Base-by-base conservation (phyloP, 2,113 vertebrate species). In the Hepsetus odoe region DNA sequence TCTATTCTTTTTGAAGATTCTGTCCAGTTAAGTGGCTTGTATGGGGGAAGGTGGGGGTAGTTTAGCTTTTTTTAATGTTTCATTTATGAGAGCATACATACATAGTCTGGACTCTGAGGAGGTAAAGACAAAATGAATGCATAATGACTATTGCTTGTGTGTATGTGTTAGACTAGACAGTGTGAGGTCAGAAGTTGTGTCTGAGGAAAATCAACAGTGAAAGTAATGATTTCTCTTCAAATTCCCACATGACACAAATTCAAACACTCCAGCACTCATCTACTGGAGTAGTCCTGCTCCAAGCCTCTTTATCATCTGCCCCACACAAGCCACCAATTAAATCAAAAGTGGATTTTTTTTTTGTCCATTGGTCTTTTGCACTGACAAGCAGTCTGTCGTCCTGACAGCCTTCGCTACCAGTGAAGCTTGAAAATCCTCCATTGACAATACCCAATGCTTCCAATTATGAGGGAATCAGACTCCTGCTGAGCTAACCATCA, bases 391-490 rank as follows among this genome's bases (percentile, higher is more conserved):
- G 53, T n/a, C 72, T 51, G 73, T 75, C 73, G 73, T 72, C 77
- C 62, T 83, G 82, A 84, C 82, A 84, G 78, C 82, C 64, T 49
- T 68, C 42, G 77, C 77, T 83, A 78, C 75, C 68, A 69, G 64
- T 66, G 38, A 76, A 59, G 69, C 79, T 77, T 70, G 70, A 42
- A 80, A 71, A 77, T 80, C 58, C 70, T 77, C 74, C 38, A 78
- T 71, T 80, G 79, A 84, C 78, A 80, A 77, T 80, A 72, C 82
- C 74, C 79, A 80, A 68, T 77, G 74, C 78, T 77, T 80, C 82
- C 74, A 80, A 84, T 84, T 77, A 80, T 80, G 78, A 80, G 61
- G 69, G 79, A 80, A 80, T 84, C 74, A 80, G 74, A 80, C 78
- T 74, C 82, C 64, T 38, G 74, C 82, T 80, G 79, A 58, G 82